A percentile compares a stretch with the other conserved stretches of the same genome.
Conservation (phyloP, 2,888 invertebrate species). For the Germaria angustata region DNA sequence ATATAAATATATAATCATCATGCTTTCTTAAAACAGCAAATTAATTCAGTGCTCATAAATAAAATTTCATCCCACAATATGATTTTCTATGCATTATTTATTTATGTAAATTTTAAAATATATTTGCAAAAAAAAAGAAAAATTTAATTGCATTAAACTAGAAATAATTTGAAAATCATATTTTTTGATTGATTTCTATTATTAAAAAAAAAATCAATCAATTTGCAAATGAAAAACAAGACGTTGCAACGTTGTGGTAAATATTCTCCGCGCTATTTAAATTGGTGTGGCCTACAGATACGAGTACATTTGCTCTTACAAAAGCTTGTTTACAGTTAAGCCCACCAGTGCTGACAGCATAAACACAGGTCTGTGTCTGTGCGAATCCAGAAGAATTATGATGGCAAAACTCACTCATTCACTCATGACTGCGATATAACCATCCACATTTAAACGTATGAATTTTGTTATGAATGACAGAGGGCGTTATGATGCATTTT, state of each 20-base stretch:
- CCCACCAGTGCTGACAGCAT: slow-evolving; percentile 60
- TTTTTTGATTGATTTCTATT: slow-evolving; percentile 57
- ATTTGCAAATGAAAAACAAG: slow-evolving; percentile 22
- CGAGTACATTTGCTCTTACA: not conserved
- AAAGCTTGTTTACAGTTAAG: slow-evolving; percentile 54
- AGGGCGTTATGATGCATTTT: slow-evolving; percentile 65
- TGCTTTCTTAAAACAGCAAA: not conserved
- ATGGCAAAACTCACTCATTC: slow-evolving; percentile 37
- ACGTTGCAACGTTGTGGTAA: slow-evolving; percentile 17
- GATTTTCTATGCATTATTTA: slow-evolving; percentile 25
- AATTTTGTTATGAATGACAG: slow-evolving; percentile 42
- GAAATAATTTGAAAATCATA: slow-evolving; percentile 36
- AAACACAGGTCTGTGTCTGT: slow-evolving; percentile 38
- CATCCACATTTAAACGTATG: slow-evolving; percentile 5
- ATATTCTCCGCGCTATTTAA: slow-evolving; percentile 10
- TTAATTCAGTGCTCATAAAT: not conserved
- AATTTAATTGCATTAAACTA: slow-evolving; percentile 32
- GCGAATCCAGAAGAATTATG: slow-evolving; percentile 41
- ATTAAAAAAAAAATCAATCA: slow-evolving; percentile 38
- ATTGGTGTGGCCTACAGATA: slow-evolving; percentile 36
- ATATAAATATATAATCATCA: not conserved
- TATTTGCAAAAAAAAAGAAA: slow-evolving; percentile 4
- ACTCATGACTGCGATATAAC: slow-evolving; percentile 6
- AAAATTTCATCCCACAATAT: slow-evolving; percentile 22
- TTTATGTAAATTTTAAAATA: slow-evolving; percentile 25